Evolutionary conservation across 2,797 vertebrate species (phyloP), one percentile per base, ranked within the genome.

Genomic region (Microctenopoma lineatum): DNA sequence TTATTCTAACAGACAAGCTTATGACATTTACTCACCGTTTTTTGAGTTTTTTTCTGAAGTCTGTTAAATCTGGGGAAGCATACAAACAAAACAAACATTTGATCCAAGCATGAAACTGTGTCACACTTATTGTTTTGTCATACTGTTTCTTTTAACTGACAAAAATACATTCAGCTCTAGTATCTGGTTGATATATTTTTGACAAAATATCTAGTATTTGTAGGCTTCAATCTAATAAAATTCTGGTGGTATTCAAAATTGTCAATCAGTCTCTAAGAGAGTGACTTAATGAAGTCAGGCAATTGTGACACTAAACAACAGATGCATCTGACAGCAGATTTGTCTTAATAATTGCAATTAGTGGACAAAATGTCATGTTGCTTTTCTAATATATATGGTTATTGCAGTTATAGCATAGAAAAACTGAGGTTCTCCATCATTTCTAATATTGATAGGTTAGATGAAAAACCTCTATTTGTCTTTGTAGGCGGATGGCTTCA

Each of bases 11-110:
- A 25, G 2, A 21, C 7, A 9, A 25, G 1, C 16, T 26, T 11
- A 13, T 12, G 36, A 13, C 42, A 51, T 54, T 68, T 63, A 74
- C 92, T 91, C 73, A 97, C 97, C 94, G 75, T 91, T 94, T 97
- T 77, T 89, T 96, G 50, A 98, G 92, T 51, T 83, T 74, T 74
- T 93, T 96, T 83, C 90, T 93, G 56, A 94, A 86, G 5, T 94
- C 92, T 52, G 71, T 27, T 34, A 85, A 59, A 12, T 95, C 94
- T 92, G 72, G 0, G 13, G 29, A 70, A 70, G 10, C 26, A 57
- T 7, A 41, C 3, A 73, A 57, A 66, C 66, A 29, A 63, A 48
- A 25, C 1, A 42, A 10, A 41, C 4, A 27, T 13, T 59, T 18
- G 54, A 27, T 26, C 32, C 29, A 38, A 12, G 9, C 18, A 18